A percentile compares a stretch with the other conserved stretches of the same genome.
phyloP scores from a whole-genome alignment of 2,113 vertebrate species.

The Melanotaenia duboulayi region DNA sequence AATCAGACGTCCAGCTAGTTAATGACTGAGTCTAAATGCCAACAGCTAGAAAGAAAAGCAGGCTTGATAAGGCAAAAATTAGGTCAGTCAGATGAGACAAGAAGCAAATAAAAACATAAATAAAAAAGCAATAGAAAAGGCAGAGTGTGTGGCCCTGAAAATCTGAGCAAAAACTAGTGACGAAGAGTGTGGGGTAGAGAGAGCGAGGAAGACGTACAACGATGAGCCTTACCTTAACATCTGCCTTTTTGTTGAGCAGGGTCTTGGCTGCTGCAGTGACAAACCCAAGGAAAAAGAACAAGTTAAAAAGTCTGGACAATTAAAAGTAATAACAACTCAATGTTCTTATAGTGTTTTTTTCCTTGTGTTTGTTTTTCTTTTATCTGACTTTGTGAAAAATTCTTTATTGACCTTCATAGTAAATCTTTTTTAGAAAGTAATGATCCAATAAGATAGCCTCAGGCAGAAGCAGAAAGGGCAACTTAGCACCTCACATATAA shows the following conservation, averaged over 20 bases:
- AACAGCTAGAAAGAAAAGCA: not conserved
- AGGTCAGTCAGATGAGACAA: not conserved
- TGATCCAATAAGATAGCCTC: conserved; percentile 2
- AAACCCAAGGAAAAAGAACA: conserved; percentile 32
- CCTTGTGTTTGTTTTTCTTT: not conserved
- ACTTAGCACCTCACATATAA: not conserved
- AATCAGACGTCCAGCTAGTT: not conserved
- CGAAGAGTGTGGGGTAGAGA: not conserved
- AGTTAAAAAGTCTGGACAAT: conserved; percentile 19
- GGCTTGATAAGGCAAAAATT: not conserved
- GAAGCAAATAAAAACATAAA: conserved; percentile 4
- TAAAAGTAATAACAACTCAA: not conserved
- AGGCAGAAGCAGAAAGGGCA: conserved; percentile 13
- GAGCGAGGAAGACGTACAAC: fast-evolving
- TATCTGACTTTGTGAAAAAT: not conserved
- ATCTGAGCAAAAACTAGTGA: not conserved
- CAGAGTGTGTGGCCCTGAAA: not conserved
- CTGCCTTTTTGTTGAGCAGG: conserved; percentile 81
- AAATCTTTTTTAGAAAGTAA: not conserved
- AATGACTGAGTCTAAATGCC: conserved; percentile 1
- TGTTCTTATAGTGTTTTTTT: fast-evolving
- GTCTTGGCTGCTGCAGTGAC: conserved; percentile 77
- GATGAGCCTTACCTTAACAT: conserved; percentile 76
- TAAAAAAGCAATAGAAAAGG: not conserved
- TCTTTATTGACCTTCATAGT: conserved; percentile 8